These are phyloP conservation scores for Drosophila nasuta DNA, from an alignment of 1,140 invertebrate species.

Conservation along the genomic window DNA sequence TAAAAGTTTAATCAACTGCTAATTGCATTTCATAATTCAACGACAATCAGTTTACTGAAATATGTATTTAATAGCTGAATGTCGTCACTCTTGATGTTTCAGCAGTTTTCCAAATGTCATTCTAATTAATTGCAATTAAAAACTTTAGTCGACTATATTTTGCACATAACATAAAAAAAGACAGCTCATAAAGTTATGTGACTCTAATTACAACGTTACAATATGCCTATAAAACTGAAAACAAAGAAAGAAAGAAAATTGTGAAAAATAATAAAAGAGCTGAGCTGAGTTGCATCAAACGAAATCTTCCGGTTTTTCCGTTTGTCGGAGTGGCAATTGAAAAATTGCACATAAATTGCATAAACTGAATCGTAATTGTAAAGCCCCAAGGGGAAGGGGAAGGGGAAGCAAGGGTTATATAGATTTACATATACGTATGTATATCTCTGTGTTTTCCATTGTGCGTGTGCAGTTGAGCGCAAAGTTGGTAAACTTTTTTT, in stretches of 20 bases:
- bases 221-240: neutral
- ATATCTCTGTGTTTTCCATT: constrained; percentile 53
- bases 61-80: constrained; percentile 34
- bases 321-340: constrained; percentile 62
- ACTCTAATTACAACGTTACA: constrained; percentile 16
- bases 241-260: constrained; percentile 16
- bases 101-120: constrained; percentile 58
- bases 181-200: constrained; percentile 33
- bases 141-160: constrained; percentile 47
- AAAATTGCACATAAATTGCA: constrained; percentile 80
- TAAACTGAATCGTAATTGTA: constrained; percentile 61
- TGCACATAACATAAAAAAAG: constrained; percentile 18
- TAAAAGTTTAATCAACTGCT: constrained; percentile 23
- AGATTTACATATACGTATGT: constrained; percentile 1
- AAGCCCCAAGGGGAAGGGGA: constrained; percentile 1
- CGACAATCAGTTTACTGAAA: constrained; percentile 18
- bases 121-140: constrained; percentile 72
- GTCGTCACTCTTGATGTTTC: constrained; percentile 3
- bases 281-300: constrained; percentile 35
- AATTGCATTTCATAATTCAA: constrained; percentile 23
- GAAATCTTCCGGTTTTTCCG: constrained; percentile 62
- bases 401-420: neutral
- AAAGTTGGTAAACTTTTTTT: constrained; percentile 65
- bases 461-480: constrained; percentile 75
- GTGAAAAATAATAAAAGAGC: constrained; percentile 15